Conservation (phyloP, 2,888 invertebrate genomes). For the Nomada flava region DNA sequence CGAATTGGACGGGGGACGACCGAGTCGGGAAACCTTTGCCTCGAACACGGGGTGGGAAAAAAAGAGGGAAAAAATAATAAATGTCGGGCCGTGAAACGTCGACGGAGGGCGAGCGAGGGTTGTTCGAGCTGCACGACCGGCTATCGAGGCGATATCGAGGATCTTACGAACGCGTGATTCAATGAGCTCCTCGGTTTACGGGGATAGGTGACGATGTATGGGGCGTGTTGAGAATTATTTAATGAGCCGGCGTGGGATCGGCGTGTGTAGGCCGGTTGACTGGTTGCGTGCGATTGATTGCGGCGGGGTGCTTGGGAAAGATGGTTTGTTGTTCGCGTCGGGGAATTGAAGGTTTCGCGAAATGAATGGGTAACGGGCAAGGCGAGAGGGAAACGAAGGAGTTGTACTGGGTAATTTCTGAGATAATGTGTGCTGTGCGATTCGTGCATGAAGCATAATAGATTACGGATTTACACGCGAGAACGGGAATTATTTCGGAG, state of each 20-base stretch:
- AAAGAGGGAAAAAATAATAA: slow-evolving; percentile 2
- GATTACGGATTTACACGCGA: no score
- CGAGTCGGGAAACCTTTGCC: slow-evolving; percentile 5
- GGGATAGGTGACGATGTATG: background rate
- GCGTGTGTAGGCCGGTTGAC: background rate
- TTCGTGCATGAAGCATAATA: no score
- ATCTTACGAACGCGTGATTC: slow-evolving; percentile 4
- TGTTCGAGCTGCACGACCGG: slow-evolving; percentile 47
- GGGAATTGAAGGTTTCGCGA: background rate
- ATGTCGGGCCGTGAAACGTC: slow-evolving; percentile 37
- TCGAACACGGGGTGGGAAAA: background rate
- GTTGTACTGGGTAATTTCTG: no score
- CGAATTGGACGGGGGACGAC: slow-evolving; percentile 20
- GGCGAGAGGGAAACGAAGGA: no score
- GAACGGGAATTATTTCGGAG: no score
- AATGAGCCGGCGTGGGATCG: slow-evolving; percentile 20
- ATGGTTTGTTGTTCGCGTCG: background rate
- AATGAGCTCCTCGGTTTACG: background rate
- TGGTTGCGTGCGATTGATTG: background rate
- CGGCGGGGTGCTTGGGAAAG: background rate
- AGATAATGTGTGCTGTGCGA: no score
- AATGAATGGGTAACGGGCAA: no score
- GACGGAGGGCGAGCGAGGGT: slow-evolving; percentile 67
- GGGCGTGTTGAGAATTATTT: slow-evolving; percentile 1
- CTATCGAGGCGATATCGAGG: slow-evolving; percentile 13